Evolutionary conservation across 2,888 invertebrate species (phyloP), one percentile per base, ranked within the genome.

Genomic region (Philonicus albiceps): DNA sequence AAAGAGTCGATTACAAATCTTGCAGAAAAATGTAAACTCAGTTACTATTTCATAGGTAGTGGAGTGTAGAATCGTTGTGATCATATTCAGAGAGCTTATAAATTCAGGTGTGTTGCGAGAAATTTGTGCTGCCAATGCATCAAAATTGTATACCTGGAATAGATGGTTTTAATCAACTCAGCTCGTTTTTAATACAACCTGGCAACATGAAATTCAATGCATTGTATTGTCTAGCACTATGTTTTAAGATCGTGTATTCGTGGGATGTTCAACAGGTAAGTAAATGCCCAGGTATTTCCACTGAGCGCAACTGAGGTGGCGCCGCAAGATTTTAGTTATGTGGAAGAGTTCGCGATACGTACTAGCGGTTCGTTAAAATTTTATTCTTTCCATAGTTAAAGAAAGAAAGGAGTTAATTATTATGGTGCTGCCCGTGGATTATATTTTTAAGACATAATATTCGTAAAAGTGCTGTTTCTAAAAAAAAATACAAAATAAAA

Each of bases 221-320:
- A 13, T 27, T 64, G 64, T 64, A 64, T 64, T 27, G 22, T 19
- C 7, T 11, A 19, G 6, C 64, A 27, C 27, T 64, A 64, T 64
- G 64, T 64, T 19, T 13, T 13, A 43, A 64, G 27, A 22, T 64
- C 7, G 7, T 74, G 74, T 49, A 5, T 80, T 49, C 80, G 49
- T 80, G 43, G 53, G 27, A 22, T 80, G 80, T 27, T 80, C 80
- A 80, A 80, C 80, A 80, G 80, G 80, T 43, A 43, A 16, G 40
- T 49, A 80, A 34, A 84, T 34, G 34, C 40, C 34, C 22, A 78
- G 27, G 27, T 78, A 78, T 78, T 37, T 22, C 27, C 27, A 37
- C 72, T 83, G 30, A 31, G 73, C 88, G 90, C n/a, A n/a, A 88
- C 90, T 90, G 92, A 92, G 90, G 92, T 92, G 92, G 92, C 92